Base-by-base conservation (phyloP, 1,140 invertebrate genomes). In the Lepidostoma basale region DNA sequence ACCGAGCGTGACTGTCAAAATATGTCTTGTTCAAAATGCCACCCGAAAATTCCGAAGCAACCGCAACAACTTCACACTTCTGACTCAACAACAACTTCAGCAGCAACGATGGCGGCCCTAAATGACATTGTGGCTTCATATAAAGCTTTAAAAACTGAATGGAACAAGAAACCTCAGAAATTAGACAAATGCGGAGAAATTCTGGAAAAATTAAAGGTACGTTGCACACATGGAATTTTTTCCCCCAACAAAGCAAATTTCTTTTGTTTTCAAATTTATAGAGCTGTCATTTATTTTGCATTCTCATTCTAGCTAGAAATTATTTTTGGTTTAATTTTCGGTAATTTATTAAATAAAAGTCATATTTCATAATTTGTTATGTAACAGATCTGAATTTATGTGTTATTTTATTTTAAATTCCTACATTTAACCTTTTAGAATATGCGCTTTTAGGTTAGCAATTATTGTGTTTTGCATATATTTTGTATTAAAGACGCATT, bases 171-270 rank as follows among this genome's bases (percentile, higher is more conserved):
- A 33, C 39, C 49, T 10, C 30, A 54, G 16, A 58, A 59, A 22
- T 45, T 66, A 45, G 64, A 58, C 16, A 58, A 56, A 58, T 66
- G 64, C 14, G 64, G 64, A 1, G 54, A 58, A 30, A 66, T 66
- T 45, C 64, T 66, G 16, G 49, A 66, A 45, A 58, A 58, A 58
- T 28, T 66, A 23, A 58, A 66, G 64, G 64, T 66, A 58, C n/a
- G n/a, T n/a, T n/a, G n/a, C n/a, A n/a, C n/a, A n/a, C n/a, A n/a
- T n/a, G 12, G 14, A 28, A 20, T 47, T 49, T 3, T 49, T 3
- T 3, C 18, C 8, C 6, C 12, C 18, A 49, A 49, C 6, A 20
- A 18, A 18, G 4, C 18, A n/a, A n/a, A n/a, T n/a, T n/a, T n/a
- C n/a, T n/a, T n/a, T n/a, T n/a, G n/a, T n/a, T n/a, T n/a, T n/a